Evolutionary conservation across 1,140 invertebrate species (phyloP).

Genomic region (Lineus longissimus): DNA sequence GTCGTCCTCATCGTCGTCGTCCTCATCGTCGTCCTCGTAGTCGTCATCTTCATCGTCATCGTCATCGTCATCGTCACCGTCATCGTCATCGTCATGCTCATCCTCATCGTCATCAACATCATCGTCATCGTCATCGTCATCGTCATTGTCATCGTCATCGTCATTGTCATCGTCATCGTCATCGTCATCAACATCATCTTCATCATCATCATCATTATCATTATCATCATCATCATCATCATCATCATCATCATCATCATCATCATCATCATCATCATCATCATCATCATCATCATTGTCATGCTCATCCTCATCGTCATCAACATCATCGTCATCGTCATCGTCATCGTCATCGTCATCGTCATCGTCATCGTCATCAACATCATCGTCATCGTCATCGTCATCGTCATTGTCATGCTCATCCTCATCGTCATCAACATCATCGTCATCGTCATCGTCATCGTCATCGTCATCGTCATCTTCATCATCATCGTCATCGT

Average conservation of each 20-base stretch:
- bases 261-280: conserved; percentile 14
- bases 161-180: conserved; percentile 9
- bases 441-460: no score
- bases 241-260: conserved; percentile 5
- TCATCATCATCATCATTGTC: conserved; percentile 15
- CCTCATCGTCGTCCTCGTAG: conserved; percentile 10
- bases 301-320: conserved; percentile 12
- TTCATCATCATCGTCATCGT: conserved; percentile 5
- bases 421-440: conserved; percentile 1
- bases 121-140: conserved; percentile 11
- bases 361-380: not conserved
- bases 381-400: no score
- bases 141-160: conserved; percentile 15
- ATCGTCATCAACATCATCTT: no score
- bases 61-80: no score
- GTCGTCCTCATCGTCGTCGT: conserved; percentile 14
- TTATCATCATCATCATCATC: conserved; percentile 16
- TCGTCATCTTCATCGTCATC: no score
- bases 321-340: no score
- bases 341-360: no score
- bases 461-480: no score
- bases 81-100: no score
- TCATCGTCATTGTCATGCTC: conserved; percentile 7
- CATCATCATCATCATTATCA: no score
- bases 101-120: no score